Evolutionary conservation across 2,113 vertebrate species (phyloP).

Genomic region (Brachyistius frenatus): DNA sequence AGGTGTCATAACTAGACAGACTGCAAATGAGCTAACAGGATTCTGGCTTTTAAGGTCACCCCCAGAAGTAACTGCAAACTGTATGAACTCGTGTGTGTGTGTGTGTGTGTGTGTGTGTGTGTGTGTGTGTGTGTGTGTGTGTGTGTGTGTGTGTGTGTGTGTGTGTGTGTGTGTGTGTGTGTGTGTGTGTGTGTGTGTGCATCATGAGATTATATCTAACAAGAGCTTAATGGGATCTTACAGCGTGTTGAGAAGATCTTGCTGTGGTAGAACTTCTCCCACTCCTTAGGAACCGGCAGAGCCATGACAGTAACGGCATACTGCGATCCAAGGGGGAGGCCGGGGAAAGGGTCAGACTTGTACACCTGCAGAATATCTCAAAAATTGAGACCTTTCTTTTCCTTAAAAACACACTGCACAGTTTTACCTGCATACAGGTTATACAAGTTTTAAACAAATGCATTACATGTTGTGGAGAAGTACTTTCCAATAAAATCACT

Average conservation of each 20-base stretch:
- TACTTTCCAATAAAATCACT: no score
- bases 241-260: constrained; percentile 78
- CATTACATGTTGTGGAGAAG: no score
- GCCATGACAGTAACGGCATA: constrained; percentile 84
- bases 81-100: no score
- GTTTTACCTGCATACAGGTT: no score
- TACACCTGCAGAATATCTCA: constrained; percentile 75
- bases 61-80: no score
- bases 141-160: background rate
- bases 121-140: background rate
- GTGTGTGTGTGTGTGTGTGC: background rate
- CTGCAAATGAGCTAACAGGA: no score
- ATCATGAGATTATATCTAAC: background rate
- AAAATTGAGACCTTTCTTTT: no score
- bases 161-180: no score
- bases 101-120: background rate
- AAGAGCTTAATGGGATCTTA: constrained; percentile 49
- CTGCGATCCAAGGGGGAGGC: constrained; percentile 75
- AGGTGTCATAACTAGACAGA: no score
- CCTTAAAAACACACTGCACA: no score
- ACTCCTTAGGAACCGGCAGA: constrained; percentile 84
- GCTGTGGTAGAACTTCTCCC: constrained; percentile 77
- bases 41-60: no score
- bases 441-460: no score
- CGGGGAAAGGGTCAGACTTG: constrained; percentile 78